A percentile compares a stretch with the other conserved stretches of the same genome.
Evolutionary conservation across 92 coral and sea anemone species (phyloP).

Genomic region (Siderastrea siderea): DNA sequence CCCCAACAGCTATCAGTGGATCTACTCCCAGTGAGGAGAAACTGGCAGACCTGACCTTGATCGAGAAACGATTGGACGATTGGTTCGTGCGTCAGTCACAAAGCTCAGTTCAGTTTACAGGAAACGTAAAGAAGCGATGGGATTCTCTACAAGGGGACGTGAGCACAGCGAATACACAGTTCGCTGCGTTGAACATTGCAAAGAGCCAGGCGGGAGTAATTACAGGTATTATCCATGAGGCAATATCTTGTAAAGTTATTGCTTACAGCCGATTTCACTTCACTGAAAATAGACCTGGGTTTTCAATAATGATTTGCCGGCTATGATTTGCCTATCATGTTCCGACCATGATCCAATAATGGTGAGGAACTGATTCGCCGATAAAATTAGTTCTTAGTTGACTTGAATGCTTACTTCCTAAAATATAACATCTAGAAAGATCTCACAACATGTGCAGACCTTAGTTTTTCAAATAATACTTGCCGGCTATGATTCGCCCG

Average conservation of each 20-base stretch:
- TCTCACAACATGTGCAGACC: no score
- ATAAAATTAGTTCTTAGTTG: no score
- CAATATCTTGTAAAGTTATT: background rate
- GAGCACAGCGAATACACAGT: background rate
- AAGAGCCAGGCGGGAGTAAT: slow-evolving; percentile 4
- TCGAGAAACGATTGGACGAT: slow-evolving; percentile 65
- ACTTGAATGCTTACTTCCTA: no score
- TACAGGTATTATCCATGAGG: background rate
- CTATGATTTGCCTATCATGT: no score
- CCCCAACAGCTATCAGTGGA: slow-evolving; percentile 19
- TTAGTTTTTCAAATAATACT: no score
- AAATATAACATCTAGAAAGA: no score
- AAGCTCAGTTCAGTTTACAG: slow-evolving; percentile 22
- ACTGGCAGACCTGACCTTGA: slow-evolving; percentile 29
- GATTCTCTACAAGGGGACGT: slow-evolving; percentile 31
- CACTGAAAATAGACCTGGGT: background rate
- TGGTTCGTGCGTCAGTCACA: slow-evolving; percentile 65
- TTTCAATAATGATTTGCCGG: no score
- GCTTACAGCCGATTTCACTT: background rate
- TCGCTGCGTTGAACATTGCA: background rate
- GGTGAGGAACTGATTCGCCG: no score
- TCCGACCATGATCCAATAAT: no score
- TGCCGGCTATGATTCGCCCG: no score
- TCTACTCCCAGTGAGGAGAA: slow-evolving; percentile 27
- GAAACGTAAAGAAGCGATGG: slow-evolving; percentile 60